Base-by-base conservation (phyloP, 2,888 invertebrate species). In the Ypsolopha scabrella region DNA sequence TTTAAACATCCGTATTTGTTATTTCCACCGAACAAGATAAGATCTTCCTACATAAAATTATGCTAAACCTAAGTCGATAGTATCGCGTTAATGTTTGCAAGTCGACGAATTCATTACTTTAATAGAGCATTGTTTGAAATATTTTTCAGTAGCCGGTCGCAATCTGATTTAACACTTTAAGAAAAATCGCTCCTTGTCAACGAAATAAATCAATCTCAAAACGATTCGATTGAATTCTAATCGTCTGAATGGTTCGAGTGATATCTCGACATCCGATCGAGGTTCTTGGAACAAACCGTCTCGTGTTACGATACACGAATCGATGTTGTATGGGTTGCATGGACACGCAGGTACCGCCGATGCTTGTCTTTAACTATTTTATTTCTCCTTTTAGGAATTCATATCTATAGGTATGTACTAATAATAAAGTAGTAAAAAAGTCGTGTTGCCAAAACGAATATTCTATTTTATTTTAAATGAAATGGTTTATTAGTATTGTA, bases 201-300 rank as follows among this genome's bases (percentile, higher is more conserved):
- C 50, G 54, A 57, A 60, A 68, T 67, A 66, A 69, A 67, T 66
- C 61, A 61, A 60, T 24, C 33, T 39, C 41, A 53, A 41, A 37
- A 37, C 47, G 49, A 51, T 54, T 57, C 58, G 59, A 61, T 61
- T 60, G 60, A 67, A 72, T 74, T 64, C 56, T 61, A 67, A 72
- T 64, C 57, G 60, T 62, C 64, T 60, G 64, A 67, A 67, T 67
- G 56, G 61, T 61, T 55, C 55, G 54, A 59, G 56, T 53, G 59
- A 58, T 73, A 75, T 77, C 76, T 52, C 55, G 52, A 58, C 58
- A 59, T 61, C 72, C 72, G 68, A 77, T 76, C 76, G 58, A 51
- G 37, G 55, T 76, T 75, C 73, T 55, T 36, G 60, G 76, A 76
- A 76, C 52, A 14, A 11, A 44, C 35, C 11, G 7, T 50, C 41